phyloP scores from a whole-genome alignment of 2,113 vertebrate species.

The Lichenostomus cassidix region DNA sequence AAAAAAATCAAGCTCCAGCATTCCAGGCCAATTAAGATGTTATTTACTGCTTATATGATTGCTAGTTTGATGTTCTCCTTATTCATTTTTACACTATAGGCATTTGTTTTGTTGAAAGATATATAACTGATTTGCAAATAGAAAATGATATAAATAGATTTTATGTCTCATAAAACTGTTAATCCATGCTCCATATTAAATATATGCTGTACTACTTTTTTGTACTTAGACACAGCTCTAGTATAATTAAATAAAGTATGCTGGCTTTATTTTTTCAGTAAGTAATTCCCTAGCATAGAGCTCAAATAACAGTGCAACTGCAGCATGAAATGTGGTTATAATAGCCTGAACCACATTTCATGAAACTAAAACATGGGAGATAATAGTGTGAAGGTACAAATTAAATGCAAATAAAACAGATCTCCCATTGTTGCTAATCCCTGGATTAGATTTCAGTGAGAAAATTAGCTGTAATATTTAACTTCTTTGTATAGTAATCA shows the following conservation, averaged over 20 bases:
- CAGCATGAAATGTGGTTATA: conserved; percentile 80
- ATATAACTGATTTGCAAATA: conserved; percentile 75
- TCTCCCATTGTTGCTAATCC: conserved; percentile 76
- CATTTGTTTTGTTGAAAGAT: conserved; percentile 75
- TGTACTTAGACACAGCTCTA: conserved; percentile 72
- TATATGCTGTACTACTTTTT: conserved; percentile 71
- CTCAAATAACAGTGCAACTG: conserved; percentile 77
- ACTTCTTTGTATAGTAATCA: conserved; percentile 62
- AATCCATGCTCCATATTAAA: conserved; percentile 78
- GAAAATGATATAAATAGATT: conserved; percentile 77
- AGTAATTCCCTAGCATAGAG: conserved; percentile 71
- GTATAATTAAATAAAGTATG: conserved; percentile 82
- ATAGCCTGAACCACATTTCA: conserved; percentile 79
- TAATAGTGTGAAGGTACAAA: conserved; percentile 81
- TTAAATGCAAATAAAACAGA: conserved; percentile 85
- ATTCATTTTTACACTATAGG: conserved; percentile 54
- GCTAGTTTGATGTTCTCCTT: conserved; percentile 52
- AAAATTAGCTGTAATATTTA: conserved; percentile 71
- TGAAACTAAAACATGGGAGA: conserved; percentile 76
- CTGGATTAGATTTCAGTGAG: conserved; percentile 71
- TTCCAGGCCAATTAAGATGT: conserved; percentile 72
- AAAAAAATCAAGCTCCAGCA: conserved; percentile 64
- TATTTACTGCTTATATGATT: conserved; percentile 72
- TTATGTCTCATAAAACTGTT: conserved; percentile 79
- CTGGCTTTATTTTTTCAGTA: conserved; percentile 72